phyloP scores from a whole-genome alignment of 2,888 invertebrate species.

The Epistrophe eligans region DNA sequence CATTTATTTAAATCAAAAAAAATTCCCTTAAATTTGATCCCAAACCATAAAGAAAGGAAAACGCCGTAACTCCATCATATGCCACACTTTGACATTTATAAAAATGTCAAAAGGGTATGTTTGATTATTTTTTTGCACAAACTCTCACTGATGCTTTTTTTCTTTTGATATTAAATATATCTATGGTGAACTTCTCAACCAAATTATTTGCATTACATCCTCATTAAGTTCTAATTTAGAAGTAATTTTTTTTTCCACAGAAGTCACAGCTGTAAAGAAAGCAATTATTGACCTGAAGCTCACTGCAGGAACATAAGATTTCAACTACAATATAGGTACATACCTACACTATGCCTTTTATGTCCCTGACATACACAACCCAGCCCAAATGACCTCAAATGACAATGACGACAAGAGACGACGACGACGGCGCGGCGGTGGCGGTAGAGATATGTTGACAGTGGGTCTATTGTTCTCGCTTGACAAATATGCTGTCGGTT shows the following conservation, averaged over 20 bases:
- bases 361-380: neutral
- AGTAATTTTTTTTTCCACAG: too few species aligned
- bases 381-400: conserved; percentile 9
- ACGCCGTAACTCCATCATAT: too few species aligned
- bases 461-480: conserved; percentile 9
- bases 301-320: neutral
- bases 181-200: too few species aligned
- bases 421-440: neutral
- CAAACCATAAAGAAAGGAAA: too few species aligned
- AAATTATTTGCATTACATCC: too few species aligned
- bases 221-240: neutral
- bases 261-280: neutral
- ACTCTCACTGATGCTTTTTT: too few species aligned
- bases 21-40: too few species aligned
- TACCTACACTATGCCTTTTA: neutral
- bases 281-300: neutral
- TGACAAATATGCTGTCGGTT: conserved; percentile 35
- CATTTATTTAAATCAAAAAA: too few species aligned
- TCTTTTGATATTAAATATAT: too few species aligned
- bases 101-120: too few species aligned
- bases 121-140: too few species aligned
- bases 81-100: too few species aligned
- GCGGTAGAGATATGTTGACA: conserved; percentile 22
- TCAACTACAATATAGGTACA: neutral
- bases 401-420: neutral